These are phyloP conservation scores for Heliconius aoede DNA, from an alignment of 2,888 invertebrate species.

Conservation along the genomic window DNA sequence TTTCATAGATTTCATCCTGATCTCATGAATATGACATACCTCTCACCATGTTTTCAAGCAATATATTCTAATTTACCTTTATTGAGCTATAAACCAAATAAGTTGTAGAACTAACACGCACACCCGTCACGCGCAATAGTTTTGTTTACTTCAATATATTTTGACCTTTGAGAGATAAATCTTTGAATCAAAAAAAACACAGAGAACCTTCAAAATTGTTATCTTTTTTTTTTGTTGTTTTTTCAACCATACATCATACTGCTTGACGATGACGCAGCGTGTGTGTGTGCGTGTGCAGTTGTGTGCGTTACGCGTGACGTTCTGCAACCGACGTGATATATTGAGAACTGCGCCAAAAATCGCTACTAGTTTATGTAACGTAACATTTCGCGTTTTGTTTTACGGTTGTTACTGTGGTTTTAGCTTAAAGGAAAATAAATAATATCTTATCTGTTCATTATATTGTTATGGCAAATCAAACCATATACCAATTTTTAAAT, in stretches of 20 bases:
- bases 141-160: slow-evolving; percentile 26
- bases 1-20: neutral
- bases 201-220: slow-evolving; percentile 9
- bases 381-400: slow-evolving; percentile 54
- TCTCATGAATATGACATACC: neutral
- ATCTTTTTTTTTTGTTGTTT: slow-evolving; percentile 42
- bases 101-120: slow-evolving; percentile 8
- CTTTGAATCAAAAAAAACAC: slow-evolving; percentile 13
- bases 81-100: neutral
- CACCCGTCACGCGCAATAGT: slow-evolving; percentile 13
- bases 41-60: slow-evolving; percentile 20
- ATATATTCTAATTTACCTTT: slow-evolving; percentile 21
- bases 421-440: slow-evolving; percentile 34
- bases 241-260: slow-evolving; percentile 64
- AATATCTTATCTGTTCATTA: neutral
- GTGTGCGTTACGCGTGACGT: slow-evolving; percentile 70
- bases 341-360: slow-evolving; percentile 79
- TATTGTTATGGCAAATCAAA: neutral
- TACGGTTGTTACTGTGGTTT: slow-evolving; percentile 46
- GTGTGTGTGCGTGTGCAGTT: slow-evolving; percentile 60
- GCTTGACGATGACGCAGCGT: slow-evolving; percentile 72
- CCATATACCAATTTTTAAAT: neutral
- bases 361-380: slow-evolving; percentile 62
- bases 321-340: slow-evolving; percentile 80
- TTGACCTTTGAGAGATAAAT: slow-evolving; percentile 25